These are phyloP conservation scores for Melanerpes aurifrons DNA, from an alignment of 2,113 vertebrate species.

Conservation along the genomic window DNA sequence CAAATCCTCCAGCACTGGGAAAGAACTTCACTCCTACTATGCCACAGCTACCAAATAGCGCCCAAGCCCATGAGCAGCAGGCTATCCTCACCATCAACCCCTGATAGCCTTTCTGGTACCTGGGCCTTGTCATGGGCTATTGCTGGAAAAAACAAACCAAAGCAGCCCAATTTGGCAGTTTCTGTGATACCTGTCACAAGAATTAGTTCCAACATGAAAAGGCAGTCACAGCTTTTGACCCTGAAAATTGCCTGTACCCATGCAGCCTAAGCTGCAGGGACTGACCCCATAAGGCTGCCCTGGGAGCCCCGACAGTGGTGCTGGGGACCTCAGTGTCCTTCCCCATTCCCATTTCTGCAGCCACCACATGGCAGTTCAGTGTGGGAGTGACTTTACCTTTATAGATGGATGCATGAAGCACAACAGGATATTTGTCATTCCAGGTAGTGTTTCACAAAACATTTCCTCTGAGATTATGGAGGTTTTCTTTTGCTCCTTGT, in stretches of 20 bases:
- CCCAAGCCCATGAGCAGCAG: background rate
- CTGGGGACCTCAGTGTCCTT: background rate
- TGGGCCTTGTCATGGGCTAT: background rate
- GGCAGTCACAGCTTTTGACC: background rate
- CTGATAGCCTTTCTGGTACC: background rate
- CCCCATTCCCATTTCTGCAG: background rate
- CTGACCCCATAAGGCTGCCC: background rate
- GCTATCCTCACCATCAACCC: background rate
- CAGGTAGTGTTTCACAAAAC: background rate
- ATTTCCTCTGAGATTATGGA: too few relatives aligned
- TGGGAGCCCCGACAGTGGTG: background rate
- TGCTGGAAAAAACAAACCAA: background rate
- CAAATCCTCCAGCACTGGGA: background rate
- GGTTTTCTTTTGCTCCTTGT: too few relatives aligned
- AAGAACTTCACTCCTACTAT: background rate
- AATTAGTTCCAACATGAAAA: background rate
- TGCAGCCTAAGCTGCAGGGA: background rate
- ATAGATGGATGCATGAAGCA: background rate
- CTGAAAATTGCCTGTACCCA: background rate
- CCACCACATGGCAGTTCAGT: fast-evolving
- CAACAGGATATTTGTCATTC: background rate
- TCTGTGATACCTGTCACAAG: background rate
- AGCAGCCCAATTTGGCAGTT: background rate
- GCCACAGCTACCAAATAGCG: background rate
- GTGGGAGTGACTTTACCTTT: background rate